Evolutionary conservation across 2,113 vertebrate species (phyloP).

Genomic region (Plecturocebus donacophilus): DNA sequence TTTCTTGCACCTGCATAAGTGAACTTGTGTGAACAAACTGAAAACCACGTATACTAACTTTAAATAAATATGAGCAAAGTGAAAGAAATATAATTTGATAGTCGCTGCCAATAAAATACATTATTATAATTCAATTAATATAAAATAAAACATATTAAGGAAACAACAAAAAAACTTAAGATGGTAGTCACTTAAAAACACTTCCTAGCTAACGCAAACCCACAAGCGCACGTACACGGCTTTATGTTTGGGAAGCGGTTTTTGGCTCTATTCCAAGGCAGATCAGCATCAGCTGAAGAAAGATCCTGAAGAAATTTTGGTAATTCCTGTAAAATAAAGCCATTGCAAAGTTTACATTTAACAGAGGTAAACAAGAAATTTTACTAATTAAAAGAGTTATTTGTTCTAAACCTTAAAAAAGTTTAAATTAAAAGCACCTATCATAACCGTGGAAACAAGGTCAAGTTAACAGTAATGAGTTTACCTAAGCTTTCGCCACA

Average conservation of each 20-base stretch:
- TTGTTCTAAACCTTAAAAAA: background rate
- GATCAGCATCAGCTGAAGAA: constrained; percentile 95
- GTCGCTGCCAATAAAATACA: constrained; percentile 60
- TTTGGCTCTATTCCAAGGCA: constrained; percentile 98
- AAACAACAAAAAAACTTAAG: constrained; percentile 44
- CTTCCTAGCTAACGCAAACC: background rate
- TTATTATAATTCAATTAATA: background rate
- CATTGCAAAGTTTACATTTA: constrained; percentile 63
- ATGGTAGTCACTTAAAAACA: constrained; percentile 33
- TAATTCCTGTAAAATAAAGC: constrained; percentile 88
- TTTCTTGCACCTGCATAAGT: constrained; percentile 86
- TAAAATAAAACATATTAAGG: constrained; percentile 47
- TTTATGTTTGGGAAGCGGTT: constrained; percentile 99
- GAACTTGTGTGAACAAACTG: constrained; percentile 75
- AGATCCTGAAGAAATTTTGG: constrained; percentile 97
- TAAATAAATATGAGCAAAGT: constrained; percentile 55
- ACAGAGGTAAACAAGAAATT: background rate
- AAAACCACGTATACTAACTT: constrained; percentile 71
- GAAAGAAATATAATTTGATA: constrained; percentile 49
- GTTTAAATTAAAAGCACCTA: constrained; percentile 37
- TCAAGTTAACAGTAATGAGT: constrained; percentile 70
- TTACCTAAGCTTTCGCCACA: constrained; percentile 67
- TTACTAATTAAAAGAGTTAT: background rate
- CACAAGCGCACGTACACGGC: constrained; percentile 90
- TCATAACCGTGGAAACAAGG: constrained; percentile 22